Base-by-base conservation (phyloP, 1,140 invertebrate species). In the Penaeus vannamei region DNA sequence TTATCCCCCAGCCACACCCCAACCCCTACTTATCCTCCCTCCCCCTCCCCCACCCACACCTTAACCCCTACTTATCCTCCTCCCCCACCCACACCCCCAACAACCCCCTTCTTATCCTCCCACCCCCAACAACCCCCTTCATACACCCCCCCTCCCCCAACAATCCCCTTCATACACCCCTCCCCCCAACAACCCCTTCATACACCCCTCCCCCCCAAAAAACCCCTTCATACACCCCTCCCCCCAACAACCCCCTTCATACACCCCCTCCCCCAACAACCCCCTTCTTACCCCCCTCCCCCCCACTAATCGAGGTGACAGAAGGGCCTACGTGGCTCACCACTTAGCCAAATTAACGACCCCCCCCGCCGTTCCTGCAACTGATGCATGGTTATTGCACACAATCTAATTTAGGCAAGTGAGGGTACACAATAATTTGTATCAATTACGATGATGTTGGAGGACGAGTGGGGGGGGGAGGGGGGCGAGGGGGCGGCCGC, bases 381-480 rank as follows among this genome's bases (percentile, higher is more conserved):
- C 79, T 87, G 86, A 87, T 87, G 66, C 82, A 87, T 83, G 86
- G 86, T 87, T 87, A 87, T 87, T 87, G 86, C 86, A 87, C 79
- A 60, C 86, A 87, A 87, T 87, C 86, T 87, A 87, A 87, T 87
- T 87, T 87, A 82, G 79, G 79, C 86, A 82, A 87, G 86, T 87
- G 86, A 83, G 86, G 86, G 86, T 46, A 87, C 86, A 87, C 86
- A 87, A 87, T 87, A 87, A 87, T 87, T 82, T 87, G 86, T 87
- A 82, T 87, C 86, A 87, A 87, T 87, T 87, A 87, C 79, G 79
- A 87, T 87, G 83, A 87, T 87, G 79, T 17, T 26, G 46, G 62
- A 62, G n/a, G 32, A 69, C 36, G 29, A n/a, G n/a, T n/a, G n/a
- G n/a, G n/a, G n/a, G n/a, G n/a, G n/a, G n/a, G n/a, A n/a, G n/a